These are phyloP conservation scores for Charaxes varanes DNA, from an alignment of 1,140 invertebrate species.

Conservation along the genomic window DNA sequence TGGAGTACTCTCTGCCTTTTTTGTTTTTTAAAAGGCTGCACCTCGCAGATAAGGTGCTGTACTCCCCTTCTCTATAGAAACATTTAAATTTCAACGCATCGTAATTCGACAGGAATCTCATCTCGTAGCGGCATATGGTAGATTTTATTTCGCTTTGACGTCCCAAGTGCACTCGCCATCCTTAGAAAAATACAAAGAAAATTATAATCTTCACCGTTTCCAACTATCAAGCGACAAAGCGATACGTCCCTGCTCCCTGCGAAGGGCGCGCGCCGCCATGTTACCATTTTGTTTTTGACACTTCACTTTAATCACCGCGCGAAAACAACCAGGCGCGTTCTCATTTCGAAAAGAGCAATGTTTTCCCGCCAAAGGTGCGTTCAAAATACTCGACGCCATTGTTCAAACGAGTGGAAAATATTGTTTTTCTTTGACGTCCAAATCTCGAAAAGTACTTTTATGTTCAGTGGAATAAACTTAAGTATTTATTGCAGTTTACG, in stretches of 20 bases:
- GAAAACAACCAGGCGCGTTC: conserved; percentile 65
- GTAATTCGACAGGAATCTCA: conserved; percentile 21
- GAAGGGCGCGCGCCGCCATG: conserved; percentile 29
- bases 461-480: neutral
- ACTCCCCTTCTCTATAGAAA: conserved; percentile 23
- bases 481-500: conserved; percentile 2
- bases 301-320: conserved; percentile 70
- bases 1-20: conserved; percentile 37
- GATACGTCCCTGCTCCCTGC: conserved; percentile 30
- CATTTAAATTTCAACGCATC: conserved; percentile 36
- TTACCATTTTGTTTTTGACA: conserved; percentile 69
- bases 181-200: conserved; percentile 46
- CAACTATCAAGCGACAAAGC: conserved; percentile 55
- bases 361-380: conserved; percentile 43
- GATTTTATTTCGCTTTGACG: conserved; percentile 12
- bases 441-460: conserved; percentile 10
- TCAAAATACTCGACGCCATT: conserved; percentile 50
- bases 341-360: conserved; percentile 66
- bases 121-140: conserved; percentile 12
- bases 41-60: conserved; percentile 48
- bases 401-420: conserved; percentile 39
- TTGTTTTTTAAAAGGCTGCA: conserved; percentile 63
- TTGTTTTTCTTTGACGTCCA: conserved; percentile 35
- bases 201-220: conserved; percentile 49
- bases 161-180: conserved; percentile 10